Percentiles rank a stretch among this genome's conserved stretches.
Evolutionary conservation across 2,113 vertebrate species (phyloP).

Genomic region (Butastur rufipennis): DNA sequence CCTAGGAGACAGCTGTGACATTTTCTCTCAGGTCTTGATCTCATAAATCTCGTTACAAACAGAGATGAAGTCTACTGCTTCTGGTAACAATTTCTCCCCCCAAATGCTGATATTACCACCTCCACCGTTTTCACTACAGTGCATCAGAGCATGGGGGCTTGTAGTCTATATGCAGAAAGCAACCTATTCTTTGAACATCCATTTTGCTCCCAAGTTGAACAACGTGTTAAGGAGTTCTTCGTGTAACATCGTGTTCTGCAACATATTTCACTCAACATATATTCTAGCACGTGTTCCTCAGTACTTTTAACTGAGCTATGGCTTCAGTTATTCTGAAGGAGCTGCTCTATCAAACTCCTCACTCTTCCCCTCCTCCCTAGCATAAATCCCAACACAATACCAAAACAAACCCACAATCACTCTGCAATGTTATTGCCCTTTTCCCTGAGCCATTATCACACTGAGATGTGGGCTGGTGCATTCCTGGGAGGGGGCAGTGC

Average conservation of each 20-base stretch:
- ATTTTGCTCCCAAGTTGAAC: not conserved
- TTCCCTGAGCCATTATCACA: not conserved
- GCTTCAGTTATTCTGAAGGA: not conserved
- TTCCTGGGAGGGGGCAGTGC: not conserved
- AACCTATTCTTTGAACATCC: not conserved
- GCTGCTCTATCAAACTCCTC: not conserved
- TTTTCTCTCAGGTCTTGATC: not conserved
- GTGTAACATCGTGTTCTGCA: not conserved
- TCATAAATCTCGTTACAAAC: not conserved
- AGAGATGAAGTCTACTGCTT: not conserved
- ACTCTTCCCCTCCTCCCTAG: not conserved
- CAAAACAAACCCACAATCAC: not conserved
- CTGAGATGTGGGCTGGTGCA: not conserved
- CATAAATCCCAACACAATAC: not conserved
- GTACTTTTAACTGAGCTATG: not conserved
- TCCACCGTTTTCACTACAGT: not conserved
- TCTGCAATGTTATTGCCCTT: not conserved
- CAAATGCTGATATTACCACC: not conserved
- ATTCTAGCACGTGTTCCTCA: not conserved
- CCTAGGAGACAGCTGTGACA: not conserved
- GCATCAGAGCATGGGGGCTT: not conserved
- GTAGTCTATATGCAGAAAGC: not conserved
- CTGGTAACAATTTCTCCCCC: not conserved
- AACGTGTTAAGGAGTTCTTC: not conserved
- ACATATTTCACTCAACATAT: not conserved